Evolutionary conservation across 2,797 vertebrate species (phyloP), one percentile per base, ranked within the genome.

Genomic region (Anolis apletophallus): DNA sequence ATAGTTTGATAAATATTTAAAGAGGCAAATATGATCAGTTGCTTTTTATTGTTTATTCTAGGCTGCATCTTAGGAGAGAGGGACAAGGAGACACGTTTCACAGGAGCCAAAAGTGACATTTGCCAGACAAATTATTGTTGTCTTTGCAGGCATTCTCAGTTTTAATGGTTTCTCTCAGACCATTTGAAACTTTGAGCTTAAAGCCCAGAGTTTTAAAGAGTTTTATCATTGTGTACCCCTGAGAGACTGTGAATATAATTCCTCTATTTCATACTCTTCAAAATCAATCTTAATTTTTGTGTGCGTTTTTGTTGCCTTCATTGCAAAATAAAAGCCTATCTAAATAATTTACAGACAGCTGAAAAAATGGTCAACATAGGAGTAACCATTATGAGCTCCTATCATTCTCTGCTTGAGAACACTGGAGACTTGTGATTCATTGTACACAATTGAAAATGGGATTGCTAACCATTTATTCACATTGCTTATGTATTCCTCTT

Each of bases 201-300:
- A 87, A 83, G 19, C 54, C 14, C 4, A 36, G n/a, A 64, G 75
- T 19, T 40, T 87, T 23, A 61, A 64, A 52, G 69, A 77, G 29
- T 77, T 72, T 72, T 50, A 77, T 12, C n/a, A 32, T 10, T n/a
- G n/a, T 55, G n/a, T 26, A 13, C 13, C 72, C 55, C 40, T 83
- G 52, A 36, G 67, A 54, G 81, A 73, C 21, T 52, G n/a, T 36
- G 68, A 54, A 34, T 79, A 71, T 55, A 16, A 40, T 55, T 74
- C 52, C 26, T 67, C 23, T 68, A 61, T 81, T 82, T 23, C 14
- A 36, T 1, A 21, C 34, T 13, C 34, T 72, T 69, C 17, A 16
- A 85, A 85, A 85, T 85, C 52, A 85, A 71, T 85, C 76, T 72
- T 59, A 85, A 69, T 57, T 85, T 61, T 55, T 78, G 2, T n/a